A percentile compares a stretch with the other conserved stretches of the same genome.
Evolutionary conservation across 2,113 vertebrate genomes (phyloP).

Genomic region (Pandion haliaetus): DNA sequence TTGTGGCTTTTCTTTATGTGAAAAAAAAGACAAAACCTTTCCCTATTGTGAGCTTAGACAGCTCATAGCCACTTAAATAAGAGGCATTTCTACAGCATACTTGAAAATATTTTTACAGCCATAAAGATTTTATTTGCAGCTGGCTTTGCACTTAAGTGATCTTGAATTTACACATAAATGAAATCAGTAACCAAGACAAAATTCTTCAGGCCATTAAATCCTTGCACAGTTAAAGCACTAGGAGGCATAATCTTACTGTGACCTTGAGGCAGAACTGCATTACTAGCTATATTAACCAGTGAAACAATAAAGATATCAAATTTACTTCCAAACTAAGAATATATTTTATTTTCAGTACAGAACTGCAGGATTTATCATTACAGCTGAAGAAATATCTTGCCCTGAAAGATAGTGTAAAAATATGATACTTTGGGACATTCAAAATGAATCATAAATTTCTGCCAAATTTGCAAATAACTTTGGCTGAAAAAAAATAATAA

Average conservation of each 20-base stretch:
- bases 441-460: neutral
- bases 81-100: neutral
- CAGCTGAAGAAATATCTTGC: neutral
- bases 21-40: neutral
- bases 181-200: neutral
- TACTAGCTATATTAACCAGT: neutral
- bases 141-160: neutral
- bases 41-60: neutral
- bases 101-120: neutral
- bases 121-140: neutral
- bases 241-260: neutral
- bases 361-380: neutral
- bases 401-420: neutral
- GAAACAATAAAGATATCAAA: neutral
- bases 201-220: neutral
- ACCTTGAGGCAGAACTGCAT: neutral
- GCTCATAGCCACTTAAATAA: neutral
- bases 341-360: neutral
- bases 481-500: neutral
- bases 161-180: neutral
- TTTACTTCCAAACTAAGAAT: neutral
- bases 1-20: neutral
- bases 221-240: neutral
- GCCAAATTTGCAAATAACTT: neutral
- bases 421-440: neutral